These are phyloP conservation scores for Motacilla tschutschensis DNA, from an alignment of 2,113 vertebrate genomes.

Conservation along the genomic window DNA sequence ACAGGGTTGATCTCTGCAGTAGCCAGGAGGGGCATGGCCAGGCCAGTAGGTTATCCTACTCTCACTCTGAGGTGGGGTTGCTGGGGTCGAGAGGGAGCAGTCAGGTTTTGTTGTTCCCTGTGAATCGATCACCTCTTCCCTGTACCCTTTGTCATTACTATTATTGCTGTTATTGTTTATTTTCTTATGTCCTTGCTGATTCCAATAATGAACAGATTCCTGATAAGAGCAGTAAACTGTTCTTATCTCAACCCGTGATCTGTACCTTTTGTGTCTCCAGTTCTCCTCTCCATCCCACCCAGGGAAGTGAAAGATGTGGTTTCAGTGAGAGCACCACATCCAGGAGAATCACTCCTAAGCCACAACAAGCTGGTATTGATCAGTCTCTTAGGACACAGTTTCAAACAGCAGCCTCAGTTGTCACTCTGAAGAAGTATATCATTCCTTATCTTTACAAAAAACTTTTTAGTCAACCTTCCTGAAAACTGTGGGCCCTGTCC, in stretches of 20 bases:
- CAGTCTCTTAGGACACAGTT: neutral
- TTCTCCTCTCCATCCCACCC: neutral
- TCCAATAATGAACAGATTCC: neutral
- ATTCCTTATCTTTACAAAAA: neutral
- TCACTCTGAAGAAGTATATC: neutral
- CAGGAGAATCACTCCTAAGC: neutral
- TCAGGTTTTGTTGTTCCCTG: rapidly evolving
- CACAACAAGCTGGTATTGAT: neutral
- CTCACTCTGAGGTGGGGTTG: too few species aligned
- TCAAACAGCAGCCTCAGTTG: neutral
- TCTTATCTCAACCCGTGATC: neutral
- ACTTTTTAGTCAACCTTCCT: neutral
- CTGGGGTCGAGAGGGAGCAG: neutral
- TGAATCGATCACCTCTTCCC: neutral
- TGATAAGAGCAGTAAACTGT: neutral
- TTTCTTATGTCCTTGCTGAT: neutral
- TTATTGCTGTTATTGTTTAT: neutral
- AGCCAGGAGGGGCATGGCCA: neutral
- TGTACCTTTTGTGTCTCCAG: neutral
- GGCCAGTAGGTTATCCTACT: neutral
- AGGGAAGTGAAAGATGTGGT: neutral
- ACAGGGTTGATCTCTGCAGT: neutral
- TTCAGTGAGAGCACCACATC: neutral
- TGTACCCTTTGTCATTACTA: neutral
- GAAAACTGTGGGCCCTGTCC: neutral